phyloP scores from a whole-genome alignment of 2,797 vertebrate species.

The Sebastes matsubarae region DNA sequence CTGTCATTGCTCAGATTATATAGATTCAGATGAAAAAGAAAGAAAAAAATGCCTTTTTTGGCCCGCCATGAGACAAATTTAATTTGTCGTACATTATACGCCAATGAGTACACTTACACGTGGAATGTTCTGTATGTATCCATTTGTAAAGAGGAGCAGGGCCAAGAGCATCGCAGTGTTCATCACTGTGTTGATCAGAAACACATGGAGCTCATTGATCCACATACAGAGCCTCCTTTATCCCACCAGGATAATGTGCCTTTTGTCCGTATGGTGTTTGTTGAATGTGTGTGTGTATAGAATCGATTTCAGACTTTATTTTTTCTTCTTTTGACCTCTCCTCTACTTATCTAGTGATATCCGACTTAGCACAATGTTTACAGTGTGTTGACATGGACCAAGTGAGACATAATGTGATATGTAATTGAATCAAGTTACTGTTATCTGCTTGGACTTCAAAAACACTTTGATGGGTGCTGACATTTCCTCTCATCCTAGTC shows the following conservation, averaged over 20 bases:
- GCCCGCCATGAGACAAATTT: neutral
- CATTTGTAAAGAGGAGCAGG: slow-evolving; percentile 21
- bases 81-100: slow-evolving; percentile 11
- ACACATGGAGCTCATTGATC: slow-evolving; percentile 75
- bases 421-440: neutral
- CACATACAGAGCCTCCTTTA: slow-evolving; percentile 66
- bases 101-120: neutral
- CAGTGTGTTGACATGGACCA: slow-evolving; percentile 1
- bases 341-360: neutral
- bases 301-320: slow-evolving; percentile 39
- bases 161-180: slow-evolving; percentile 23
- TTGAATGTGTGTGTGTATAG: slow-evolving; percentile 61
- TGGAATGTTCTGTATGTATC: slow-evolving; percentile 10
- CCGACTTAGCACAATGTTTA: neutral
- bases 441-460: neutral
- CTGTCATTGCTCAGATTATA: neutral
- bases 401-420: neutral
- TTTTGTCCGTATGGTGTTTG: slow-evolving; percentile 67
- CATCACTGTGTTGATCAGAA: slow-evolving; percentile 61
- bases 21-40: neutral
- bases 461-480: slow-evolving; percentile 7
- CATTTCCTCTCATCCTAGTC: slow-evolving; percentile 7
- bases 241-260: slow-evolving; percentile 61
- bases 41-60: neutral
- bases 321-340: slow-evolving; percentile 22